Evolutionary conservation across 2,888 invertebrate species (phyloP).

Genomic region (Odontocolon sp.): DNA sequence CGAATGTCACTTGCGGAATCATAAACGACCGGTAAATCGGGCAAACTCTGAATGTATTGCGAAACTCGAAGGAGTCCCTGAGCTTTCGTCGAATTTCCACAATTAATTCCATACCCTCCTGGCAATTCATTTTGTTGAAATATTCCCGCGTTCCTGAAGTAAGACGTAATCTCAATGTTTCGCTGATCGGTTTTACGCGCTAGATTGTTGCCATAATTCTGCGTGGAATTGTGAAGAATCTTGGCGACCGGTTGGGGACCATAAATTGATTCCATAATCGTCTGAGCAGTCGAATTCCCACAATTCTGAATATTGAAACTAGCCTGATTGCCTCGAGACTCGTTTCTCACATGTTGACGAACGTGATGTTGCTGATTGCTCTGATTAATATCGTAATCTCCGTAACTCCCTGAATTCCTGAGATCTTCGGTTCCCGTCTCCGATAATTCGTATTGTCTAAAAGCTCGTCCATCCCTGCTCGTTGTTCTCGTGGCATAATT

Average conservation of each 20-base stretch:
- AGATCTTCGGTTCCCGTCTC: conserved; percentile 35
- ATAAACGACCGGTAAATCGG: conserved; percentile 69
- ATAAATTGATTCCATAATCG: conserved; percentile 74
- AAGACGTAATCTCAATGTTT: conserved; percentile 73
- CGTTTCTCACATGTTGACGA: conserved; percentile 67
- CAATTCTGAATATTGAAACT: conserved; percentile 65
- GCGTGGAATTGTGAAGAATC: conserved; percentile 67
- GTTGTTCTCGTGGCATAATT: conserved; percentile 27
- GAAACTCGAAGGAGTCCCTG: conserved; percentile 74
- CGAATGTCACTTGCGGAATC: conserved; percentile 59
- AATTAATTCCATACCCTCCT: neutral
- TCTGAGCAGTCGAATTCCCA: conserved; percentile 65
- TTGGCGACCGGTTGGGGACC: conserved; percentile 68
- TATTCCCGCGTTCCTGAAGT: conserved; percentile 60
- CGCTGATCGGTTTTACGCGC: conserved; percentile 60
- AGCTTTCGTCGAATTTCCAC: conserved; percentile 58
- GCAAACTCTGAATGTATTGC: conserved; percentile 77
- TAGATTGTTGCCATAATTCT: conserved; percentile 64
- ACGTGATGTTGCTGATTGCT: conserved; percentile 44
- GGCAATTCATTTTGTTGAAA: conserved; percentile 61
- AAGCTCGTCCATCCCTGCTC: conserved; percentile 45
- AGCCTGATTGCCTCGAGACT: conserved; percentile 60
- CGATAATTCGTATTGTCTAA: conserved; percentile 53
- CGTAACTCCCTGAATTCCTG: too few species aligned
- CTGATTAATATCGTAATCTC: conserved; percentile 22